These are phyloP conservation scores for Cerastis leucographa DNA, from an alignment of 2,888 invertebrate genomes.

Conservation along the genomic window DNA sequence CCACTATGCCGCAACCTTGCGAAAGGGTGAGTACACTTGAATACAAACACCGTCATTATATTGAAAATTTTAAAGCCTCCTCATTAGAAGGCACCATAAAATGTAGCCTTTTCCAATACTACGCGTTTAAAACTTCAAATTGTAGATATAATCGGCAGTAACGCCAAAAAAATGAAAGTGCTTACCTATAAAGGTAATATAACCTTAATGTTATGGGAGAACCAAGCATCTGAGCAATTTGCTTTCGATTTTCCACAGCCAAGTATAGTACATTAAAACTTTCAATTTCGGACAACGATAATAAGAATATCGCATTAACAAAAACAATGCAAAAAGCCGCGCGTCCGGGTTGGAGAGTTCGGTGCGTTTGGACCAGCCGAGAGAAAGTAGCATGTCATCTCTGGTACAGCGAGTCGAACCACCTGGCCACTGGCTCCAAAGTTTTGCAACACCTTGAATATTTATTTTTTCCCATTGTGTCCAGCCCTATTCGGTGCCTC, in stretches of 20 bases:
- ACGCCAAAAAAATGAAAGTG: slow-evolving; percentile 71
- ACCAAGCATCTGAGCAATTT: slow-evolving; percentile 76
- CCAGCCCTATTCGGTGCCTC: slow-evolving; percentile 65
- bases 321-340: slow-evolving; percentile 85
- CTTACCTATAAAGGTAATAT: slow-evolving; percentile 64
- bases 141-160: slow-evolving; percentile 59
- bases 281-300: slow-evolving; percentile 83
- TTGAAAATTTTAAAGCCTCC: slow-evolving; percentile 13
- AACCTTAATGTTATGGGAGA: slow-evolving; percentile 73
- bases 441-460: slow-evolving; percentile 80
- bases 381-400: slow-evolving; percentile 87
- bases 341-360: slow-evolving; percentile 83
- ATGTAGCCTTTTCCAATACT: slow-evolving; percentile 48
- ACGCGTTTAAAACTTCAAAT: slow-evolving; percentile 59
- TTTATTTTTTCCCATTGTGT: slow-evolving; percentile 71
- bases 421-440: slow-evolving; percentile 67
- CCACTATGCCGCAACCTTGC: slow-evolving; percentile 82
- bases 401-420: slow-evolving; percentile 67
- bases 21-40: slow-evolving; percentile 88
- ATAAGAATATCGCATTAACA: slow-evolving; percentile 85
- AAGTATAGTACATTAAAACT: slow-evolving; percentile 82
- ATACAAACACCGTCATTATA: slow-evolving; percentile 17
- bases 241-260: slow-evolving; percentile 83
- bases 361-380: slow-evolving; percentile 75
- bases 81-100: slow-evolving; percentile 54